Evolutionary conservation across 1,140 invertebrate species (phyloP).

Genomic region (Halesus radiatus): DNA sequence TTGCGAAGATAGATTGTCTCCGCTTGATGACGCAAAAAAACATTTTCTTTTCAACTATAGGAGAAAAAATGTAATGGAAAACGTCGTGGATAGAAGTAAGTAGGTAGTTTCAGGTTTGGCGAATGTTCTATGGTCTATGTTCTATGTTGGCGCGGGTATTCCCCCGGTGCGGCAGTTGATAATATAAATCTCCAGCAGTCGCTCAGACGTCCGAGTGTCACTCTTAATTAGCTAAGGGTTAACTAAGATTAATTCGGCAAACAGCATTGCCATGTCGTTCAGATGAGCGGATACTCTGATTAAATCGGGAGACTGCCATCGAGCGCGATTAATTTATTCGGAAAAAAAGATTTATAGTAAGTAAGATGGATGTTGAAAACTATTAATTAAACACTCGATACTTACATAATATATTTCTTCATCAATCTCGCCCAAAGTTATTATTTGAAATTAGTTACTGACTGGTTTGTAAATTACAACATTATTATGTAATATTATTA

Average conservation of each 20-base stretch:
- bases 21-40: conserved; percentile 27
- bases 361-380: no score
- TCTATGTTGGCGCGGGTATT: not conserved
- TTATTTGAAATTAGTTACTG: no score
- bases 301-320: conserved; percentile 23
- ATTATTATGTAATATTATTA: no score
- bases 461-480: no score
- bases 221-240: conserved; percentile 55
- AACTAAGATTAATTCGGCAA: conserved; percentile 57
- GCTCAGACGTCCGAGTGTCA: conserved; percentile 53
- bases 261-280: conserved; percentile 50
- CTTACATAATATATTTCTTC: no score
- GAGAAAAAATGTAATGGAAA: conserved; percentile 11
- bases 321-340: not conserved
- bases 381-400: no score
- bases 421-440: no score
- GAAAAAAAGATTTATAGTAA: no score
- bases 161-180: conserved; percentile 16
- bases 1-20: conserved; percentile 18
- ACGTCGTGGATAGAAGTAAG: not conserved
- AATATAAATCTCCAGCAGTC: conserved; percentile 55
- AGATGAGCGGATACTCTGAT: conserved; percentile 45
- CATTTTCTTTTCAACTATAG: not conserved
- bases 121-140: not conserved
- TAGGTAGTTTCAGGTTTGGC: not conserved